A percentile compares a stretch with the other conserved stretches of the same genome.
Conservation (phyloP, 2,888 invertebrate species). For the Drosophila anceps region DNA sequence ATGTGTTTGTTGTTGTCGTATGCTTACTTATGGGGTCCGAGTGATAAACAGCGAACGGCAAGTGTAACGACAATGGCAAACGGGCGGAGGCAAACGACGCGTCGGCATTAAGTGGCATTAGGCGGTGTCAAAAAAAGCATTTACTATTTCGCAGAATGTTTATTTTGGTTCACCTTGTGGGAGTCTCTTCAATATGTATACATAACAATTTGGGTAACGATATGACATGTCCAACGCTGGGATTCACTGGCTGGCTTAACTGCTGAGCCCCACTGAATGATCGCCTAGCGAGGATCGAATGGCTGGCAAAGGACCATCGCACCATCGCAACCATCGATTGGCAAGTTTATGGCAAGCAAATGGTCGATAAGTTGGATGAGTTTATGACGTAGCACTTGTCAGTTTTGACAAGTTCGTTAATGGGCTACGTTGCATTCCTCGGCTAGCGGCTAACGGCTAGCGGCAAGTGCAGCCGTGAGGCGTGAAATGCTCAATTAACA, state of each 20-base stretch:
- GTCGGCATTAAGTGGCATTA: slow-evolving; percentile 69
- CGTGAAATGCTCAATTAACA: slow-evolving; percentile 84
- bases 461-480: slow-evolving; percentile 63
- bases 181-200: slow-evolving; percentile 37
- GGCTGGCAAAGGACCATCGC: slow-evolving; percentile 11
- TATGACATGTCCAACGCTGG: slow-evolving; percentile 45
- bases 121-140: slow-evolving; percentile 74
- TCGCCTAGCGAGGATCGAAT: slow-evolving; percentile 12
- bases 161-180: slow-evolving; percentile 48
- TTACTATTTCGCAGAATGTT: slow-evolving; percentile 53
- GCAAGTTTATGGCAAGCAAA: slow-evolving; percentile 51
- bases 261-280: slow-evolving; percentile 22
- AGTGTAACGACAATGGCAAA: slow-evolving; percentile 38
- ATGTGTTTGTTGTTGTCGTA: slow-evolving; percentile 13
- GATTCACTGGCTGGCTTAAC: slow-evolving; percentile 50
- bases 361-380: slow-evolving; percentile 73
- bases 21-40: slow-evolving; percentile 43
- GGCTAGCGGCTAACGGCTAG: slow-evolving; percentile 7
- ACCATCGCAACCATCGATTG: slow-evolving; percentile 40
- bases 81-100: slow-evolving; percentile 42
- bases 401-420: slow-evolving; percentile 82
- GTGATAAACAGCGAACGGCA: slow-evolving; percentile 53
- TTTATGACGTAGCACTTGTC: slow-evolving; percentile 83
- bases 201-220: slow-evolving; percentile 55
- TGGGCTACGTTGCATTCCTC: slow-evolving; percentile 52